Conservation (phyloP, 2,797 vertebrate genomes). For the Brachymystax lenok region DNA sequence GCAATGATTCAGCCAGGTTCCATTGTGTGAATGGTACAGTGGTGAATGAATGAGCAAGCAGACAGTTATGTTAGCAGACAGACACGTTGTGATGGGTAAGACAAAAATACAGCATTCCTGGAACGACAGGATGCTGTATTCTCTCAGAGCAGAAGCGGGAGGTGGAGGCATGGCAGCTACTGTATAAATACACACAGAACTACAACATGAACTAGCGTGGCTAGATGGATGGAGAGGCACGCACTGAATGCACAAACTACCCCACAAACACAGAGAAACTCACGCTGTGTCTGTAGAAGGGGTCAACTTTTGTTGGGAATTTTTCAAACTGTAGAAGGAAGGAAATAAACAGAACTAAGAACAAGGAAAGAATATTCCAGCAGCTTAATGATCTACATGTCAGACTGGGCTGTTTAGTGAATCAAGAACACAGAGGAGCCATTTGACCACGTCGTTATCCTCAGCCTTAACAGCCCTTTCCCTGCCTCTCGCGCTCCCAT, state of each 20-base stretch:
- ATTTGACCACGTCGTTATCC: neutral
- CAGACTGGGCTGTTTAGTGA: slow-evolving; percentile 12
- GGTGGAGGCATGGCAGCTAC: slow-evolving; percentile 35
- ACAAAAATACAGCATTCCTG: slow-evolving; percentile 26
- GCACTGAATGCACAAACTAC: neutral
- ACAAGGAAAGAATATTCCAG: slow-evolving; percentile 14
- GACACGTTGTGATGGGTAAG: slow-evolving; percentile 24
- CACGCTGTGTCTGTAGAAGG: slow-evolving; percentile 99
- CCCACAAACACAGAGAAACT: slow-evolving; percentile 71
- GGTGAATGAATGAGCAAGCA: slow-evolving; percentile 19
- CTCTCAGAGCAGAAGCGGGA: slow-evolving; percentile 38
- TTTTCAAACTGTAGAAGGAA: slow-evolving; percentile 94
- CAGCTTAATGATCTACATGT: neutral
- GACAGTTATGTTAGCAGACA: slow-evolving; percentile 39
- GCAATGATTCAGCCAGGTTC: slow-evolving; percentile 7
- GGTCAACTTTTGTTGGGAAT: slow-evolving; percentile 98
- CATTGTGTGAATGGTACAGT: slow-evolving; percentile 23
- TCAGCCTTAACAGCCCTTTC: neutral
- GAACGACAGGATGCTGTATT: slow-evolving; percentile 36
- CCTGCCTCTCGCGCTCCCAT: neutral
- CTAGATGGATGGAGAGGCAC: neutral
- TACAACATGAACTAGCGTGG: slow-evolving; percentile 13
- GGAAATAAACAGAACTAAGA: slow-evolving; percentile 43
- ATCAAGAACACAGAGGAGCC: neutral
- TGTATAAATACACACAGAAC: slow-evolving; percentile 15